Conservation (phyloP, 2,797 vertebrate genomes). For the Dipus sagitta region DNA sequence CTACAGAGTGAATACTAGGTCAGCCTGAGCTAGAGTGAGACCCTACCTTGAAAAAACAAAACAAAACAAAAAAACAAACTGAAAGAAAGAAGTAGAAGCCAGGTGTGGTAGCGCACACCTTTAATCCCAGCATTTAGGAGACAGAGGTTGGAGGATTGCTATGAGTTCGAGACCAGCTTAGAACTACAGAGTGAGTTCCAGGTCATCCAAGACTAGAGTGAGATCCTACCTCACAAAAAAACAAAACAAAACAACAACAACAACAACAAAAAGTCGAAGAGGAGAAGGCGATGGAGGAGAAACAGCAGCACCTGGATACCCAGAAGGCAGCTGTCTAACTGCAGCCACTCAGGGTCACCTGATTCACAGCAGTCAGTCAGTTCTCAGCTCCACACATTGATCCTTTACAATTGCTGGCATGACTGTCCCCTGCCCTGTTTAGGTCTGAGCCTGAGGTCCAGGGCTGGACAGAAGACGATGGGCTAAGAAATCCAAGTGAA, state of each 20-base stretch:
- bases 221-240: no score
- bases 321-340: no score
- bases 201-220: no score
- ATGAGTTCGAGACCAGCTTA: no score
- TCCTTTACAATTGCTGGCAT: not conserved
- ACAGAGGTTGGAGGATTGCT: no score
- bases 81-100: not conserved
- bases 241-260: not conserved
- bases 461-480: not conserved
- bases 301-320: not conserved
- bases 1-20: no score
- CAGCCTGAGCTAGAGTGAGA: no score
- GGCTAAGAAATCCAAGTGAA: not conserved
- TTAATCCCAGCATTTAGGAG: no score
- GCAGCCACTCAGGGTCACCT: not conserved
- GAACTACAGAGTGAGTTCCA: no score
- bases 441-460: not conserved
- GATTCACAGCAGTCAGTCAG: not conserved
- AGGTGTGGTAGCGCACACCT: no score
- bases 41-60: not conserved
- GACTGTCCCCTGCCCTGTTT: not conserved
- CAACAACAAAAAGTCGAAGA: not conserved
- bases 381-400: not conserved
- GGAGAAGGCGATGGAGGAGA: not conserved
- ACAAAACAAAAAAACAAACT: not conserved